Evolutionary conservation across 1,140 invertebrate species (phyloP), one percentile per base, ranked within the genome.

Genomic region (Spodoptera frugiperda): DNA sequence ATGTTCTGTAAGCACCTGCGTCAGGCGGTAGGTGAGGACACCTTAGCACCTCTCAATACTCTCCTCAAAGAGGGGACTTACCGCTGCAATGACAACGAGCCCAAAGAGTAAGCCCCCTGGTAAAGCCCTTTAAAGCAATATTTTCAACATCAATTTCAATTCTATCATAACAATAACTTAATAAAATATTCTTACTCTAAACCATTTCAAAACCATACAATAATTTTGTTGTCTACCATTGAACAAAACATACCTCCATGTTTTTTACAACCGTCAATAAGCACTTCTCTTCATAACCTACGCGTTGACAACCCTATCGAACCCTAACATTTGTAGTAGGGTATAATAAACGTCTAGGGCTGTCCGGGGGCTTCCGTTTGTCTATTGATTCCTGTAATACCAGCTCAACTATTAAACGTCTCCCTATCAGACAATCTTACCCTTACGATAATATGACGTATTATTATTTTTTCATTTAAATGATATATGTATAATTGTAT

Each of bases 351-450:
- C 39, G 39, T 57, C 51, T 57, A 44, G 53, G 33, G 68, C 49
- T 71, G 17, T 57, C 44, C 30, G 14, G 57, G 33, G 53, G 68
- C 19, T 71, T 71, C 33, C 53, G 68, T 71, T 57, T 57, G 14
- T 17, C 51, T 71, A 71, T 71, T 44, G 68, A 71, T 71, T 71
- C 53, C 19, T 65, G 44, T 65, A 72, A 46, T 72, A 46, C 33
- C 30, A 44, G 14, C 17, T 55, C 30, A 21, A 55, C 33, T 59
- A 2, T 57, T 30, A 19, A 46, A 15, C 57, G 30, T n/a, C 30
- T 39, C n/a, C 8, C 57, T 39, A 39, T 61, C 33, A 15, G 33
- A 15, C 14, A 15, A 17, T 61, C 11, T 61, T 61, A 11, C 8
- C 57, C n/a, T n/a, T n/a, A n/a, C n/a, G 30, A 4, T 10, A 3